Conservation (phyloP, 2,888 invertebrate genomes). For the Timandra comae region DNA sequence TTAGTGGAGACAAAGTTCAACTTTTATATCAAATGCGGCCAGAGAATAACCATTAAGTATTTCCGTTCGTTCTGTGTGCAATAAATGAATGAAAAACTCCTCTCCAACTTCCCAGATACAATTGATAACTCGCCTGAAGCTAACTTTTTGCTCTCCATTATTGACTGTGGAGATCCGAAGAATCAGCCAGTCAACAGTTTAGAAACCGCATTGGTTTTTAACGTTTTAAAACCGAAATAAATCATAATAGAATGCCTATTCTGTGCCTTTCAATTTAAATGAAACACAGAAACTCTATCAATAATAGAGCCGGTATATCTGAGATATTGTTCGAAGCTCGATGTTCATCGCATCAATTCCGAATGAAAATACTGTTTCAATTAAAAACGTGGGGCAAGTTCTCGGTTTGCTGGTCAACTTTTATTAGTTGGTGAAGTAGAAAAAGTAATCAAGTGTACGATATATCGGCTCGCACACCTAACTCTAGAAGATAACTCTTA, state of each 20-base stretch:
- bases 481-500: slow-evolving; percentile 53
- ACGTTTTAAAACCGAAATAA: too few relatives aligned
- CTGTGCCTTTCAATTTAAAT: too few relatives aligned
- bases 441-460: slow-evolving; percentile 65
- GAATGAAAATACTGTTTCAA: slow-evolving; percentile 37
- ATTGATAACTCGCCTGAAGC: slow-evolving; percentile 63
- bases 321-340: not conserved
- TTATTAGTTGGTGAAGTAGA: slow-evolving; percentile 61
- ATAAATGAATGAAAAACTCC: slow-evolving; percentile 65
- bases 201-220: slow-evolving; percentile 26
- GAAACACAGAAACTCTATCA: too few relatives aligned
- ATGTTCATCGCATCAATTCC: slow-evolving; percentile 11
- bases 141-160: slow-evolving; percentile 64
- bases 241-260: too few relatives aligned
- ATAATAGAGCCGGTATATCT: too few relatives aligned
- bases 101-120: slow-evolving; percentile 54
- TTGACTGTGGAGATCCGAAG: slow-evolving; percentile 45
- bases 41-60: slow-evolving; percentile 62
- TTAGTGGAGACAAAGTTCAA: slow-evolving; percentile 50
- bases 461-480: slow-evolving; percentile 50
- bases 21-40: slow-evolving; percentile 50
- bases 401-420: slow-evolving; percentile 61
- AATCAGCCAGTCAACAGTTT: slow-evolving; percentile 36
- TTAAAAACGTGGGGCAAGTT: slow-evolving; percentile 53
- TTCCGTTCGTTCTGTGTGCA: slow-evolving; percentile 54